These are phyloP conservation scores for Drosophila parvula DNA, from an alignment of 1,140 invertebrate species.

Conservation along the genomic window DNA sequence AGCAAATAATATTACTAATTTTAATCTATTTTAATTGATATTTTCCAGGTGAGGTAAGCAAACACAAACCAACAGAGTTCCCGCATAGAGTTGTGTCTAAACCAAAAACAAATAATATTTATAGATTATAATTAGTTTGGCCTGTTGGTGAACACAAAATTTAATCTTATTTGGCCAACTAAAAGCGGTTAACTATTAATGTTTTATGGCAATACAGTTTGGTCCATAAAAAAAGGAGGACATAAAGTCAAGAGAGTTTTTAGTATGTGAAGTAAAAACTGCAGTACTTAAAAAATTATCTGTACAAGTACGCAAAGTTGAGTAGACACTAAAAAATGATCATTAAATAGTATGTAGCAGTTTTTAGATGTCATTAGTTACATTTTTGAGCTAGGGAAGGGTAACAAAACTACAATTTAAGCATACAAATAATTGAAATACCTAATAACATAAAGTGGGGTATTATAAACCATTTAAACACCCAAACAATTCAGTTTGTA, in stretches of 20 bases:
- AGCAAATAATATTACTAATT: neutral
- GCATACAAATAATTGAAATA: no score
- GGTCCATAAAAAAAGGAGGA: neutral
- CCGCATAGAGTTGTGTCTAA: neutral
- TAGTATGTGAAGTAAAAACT: neutral
- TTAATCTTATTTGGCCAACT: slow-evolving; percentile 3
- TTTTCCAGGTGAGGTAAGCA: neutral
- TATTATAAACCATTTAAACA: no score
- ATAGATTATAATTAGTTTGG: neutral
- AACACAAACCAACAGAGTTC: slow-evolving; percentile 6
- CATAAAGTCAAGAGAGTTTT: neutral
- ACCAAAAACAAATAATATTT: slow-evolving; percentile 9
- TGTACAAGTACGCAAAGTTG: no score
- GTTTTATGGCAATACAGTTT: neutral
- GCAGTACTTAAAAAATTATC: neutral
- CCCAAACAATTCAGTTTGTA: no score
- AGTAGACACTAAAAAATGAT: neutral
- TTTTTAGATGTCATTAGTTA: no score
- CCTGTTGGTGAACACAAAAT: neutral
- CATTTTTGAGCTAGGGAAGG: neutral
- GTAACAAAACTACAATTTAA: neutral
- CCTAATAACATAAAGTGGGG: no score
- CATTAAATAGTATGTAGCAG: neutral
- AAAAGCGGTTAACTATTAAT: neutral
- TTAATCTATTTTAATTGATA: slow-evolving; percentile 18